Evolutionary conservation across 2,797 vertebrate species (phyloP).

Genomic region (Pseudochirops corinnae): DNA sequence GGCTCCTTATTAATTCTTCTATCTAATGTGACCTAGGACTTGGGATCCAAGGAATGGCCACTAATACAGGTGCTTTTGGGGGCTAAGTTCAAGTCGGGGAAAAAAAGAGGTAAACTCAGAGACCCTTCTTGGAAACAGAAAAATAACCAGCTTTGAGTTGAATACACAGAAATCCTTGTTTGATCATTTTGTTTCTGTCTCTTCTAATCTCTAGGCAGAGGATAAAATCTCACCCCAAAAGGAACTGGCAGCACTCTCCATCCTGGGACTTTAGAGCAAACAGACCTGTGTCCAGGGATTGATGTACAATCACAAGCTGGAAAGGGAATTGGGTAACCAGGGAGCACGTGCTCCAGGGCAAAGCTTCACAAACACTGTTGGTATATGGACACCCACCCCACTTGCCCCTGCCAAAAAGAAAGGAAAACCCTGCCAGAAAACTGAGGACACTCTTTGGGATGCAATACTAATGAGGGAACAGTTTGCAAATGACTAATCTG

Average conservation of each 20-base stretch:
- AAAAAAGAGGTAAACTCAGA: not conserved
- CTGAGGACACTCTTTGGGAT: not conserved
- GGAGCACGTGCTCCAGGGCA: not conserved
- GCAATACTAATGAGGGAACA: constrained; percentile 12
- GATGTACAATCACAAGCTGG: not conserved
- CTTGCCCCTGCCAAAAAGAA: constrained; percentile 18
- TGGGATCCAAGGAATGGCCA: not conserved
- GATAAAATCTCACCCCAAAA: constrained; percentile 7
- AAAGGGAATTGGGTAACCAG: not conserved
- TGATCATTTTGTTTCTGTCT: not conserved
- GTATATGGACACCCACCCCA: not conserved
- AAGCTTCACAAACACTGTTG: not conserved
- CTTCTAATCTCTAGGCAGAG: constrained; percentile 14
- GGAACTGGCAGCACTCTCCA: constrained; percentile 9
- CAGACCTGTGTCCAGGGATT: constrained; percentile 12
- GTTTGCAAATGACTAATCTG: constrained; percentile 46
- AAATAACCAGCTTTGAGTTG: not conserved
- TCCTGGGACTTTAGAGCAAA: constrained; percentile 7
- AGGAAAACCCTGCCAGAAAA: constrained; percentile 16
- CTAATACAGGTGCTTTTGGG: not conserved
- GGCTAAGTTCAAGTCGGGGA: not conserved
- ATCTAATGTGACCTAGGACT: not conserved
- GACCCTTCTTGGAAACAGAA: constrained; percentile 25
- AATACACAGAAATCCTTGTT: constrained; percentile 5
- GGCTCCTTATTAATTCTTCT: not conserved